These are phyloP conservation scores for Ophthalmolycus amberensis DNA, from an alignment of 2,113 vertebrate species.

Conservation along the genomic window DNA sequence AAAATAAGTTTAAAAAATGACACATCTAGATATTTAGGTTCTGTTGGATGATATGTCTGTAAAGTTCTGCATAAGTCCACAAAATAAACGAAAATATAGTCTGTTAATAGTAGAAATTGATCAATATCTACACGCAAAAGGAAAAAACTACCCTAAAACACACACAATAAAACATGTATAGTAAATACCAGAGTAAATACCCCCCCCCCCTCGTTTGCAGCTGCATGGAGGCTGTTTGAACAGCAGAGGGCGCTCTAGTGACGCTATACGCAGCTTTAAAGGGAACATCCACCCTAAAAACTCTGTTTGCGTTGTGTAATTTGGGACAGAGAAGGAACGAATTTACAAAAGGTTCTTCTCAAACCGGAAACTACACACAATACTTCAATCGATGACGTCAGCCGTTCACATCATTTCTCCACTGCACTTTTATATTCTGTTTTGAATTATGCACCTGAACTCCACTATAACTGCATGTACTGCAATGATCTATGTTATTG, in stretches of 20 bases:
- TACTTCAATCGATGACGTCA: neutral
- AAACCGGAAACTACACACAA: neutral
- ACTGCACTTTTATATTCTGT: neutral
- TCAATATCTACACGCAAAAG: neutral
- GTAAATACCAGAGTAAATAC: neutral
- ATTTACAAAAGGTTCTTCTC: neutral
- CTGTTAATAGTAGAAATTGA: neutral
- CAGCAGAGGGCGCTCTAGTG: constrained; percentile 58
- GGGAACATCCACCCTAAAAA: neutral
- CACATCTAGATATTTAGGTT: neutral
- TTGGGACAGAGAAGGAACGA: neutral
- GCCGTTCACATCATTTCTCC: neutral
- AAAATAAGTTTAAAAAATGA: neutral
- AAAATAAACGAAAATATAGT: neutral
- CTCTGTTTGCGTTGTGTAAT: neutral
- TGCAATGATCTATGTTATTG: neutral
- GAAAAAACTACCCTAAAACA: neutral
- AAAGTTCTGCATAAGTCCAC: neutral
- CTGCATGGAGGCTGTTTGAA: neutral
- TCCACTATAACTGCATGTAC: neutral
- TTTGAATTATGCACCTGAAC: neutral
- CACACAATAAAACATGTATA: neutral
- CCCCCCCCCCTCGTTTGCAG: neutral
- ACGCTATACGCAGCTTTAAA: neutral
- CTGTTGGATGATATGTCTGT: neutral